Base-by-base conservation (phyloP, 53 echinoderm and acorn worm genomes). In the Glandiceps talaboti region DNA sequence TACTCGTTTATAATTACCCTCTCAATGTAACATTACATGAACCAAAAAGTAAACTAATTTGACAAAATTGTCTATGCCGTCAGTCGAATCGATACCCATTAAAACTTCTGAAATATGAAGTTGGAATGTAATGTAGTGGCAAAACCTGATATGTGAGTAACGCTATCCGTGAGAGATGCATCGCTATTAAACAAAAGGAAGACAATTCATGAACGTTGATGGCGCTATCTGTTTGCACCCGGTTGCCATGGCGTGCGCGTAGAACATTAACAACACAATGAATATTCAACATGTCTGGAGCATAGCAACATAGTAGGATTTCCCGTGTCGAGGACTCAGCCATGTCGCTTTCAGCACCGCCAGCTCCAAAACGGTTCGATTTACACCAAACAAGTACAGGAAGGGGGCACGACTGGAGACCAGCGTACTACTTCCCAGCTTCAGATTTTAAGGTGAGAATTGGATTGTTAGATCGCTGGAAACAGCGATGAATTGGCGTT, bases 401-500 rank as follows among this genome's bases (percentile, higher is more conserved):
- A 76, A 85, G 91, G 73, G 99, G 99, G 12, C 86, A 84, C 72
- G 90, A 97, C 82, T 99, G 89, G 80, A 89, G 88, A 29, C 97
- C 99, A 12, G 89, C 81, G 73, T 94, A 89, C 81, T 99, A 97
- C 73, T 99, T 99, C 33, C 99, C 99, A 29, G 99, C 93, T 20
- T 99, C 99, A 27, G 99, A 99, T 99, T 99, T 99, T 77, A 99
- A 99, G 93, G 99, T 99, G 33, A 74, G 82, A 30, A n/a, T n/a
- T n/a, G n/a, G n/a, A n/a, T n/a, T n/a, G n/a, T n/a, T n/a, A n/a
- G n/a, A n/a, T n/a, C n/a, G n/a, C n/a, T n/a, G n/a, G n/a, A n/a
- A n/a, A n/a, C n/a, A n/a, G n/a, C n/a, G n/a, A n/a, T n/a, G n/a
- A n/a, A n/a, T n/a, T n/a, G n/a, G n/a, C n/a, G n/a, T n/a, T n/a